Evolutionary conservation across 2,113 vertebrate genomes (phyloP).

Genomic region (Hipposideros armiger): DNA sequence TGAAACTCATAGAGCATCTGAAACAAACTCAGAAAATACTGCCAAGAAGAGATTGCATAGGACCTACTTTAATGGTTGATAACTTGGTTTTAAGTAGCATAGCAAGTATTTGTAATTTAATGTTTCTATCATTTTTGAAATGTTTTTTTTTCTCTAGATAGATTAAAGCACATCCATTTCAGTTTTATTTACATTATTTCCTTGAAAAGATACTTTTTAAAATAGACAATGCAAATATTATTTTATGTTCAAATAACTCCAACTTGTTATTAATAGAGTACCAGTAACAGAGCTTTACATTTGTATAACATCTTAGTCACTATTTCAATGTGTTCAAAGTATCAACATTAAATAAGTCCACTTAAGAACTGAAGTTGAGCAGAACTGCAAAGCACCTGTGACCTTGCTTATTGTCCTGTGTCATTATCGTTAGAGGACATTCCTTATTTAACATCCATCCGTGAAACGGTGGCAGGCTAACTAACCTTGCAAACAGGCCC

Average conservation of each 20-base stretch:
- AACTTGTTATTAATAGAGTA: conserved; percentile 4
- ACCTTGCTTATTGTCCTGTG: not conserved
- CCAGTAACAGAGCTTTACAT: not conserved
- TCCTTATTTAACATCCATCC: not conserved
- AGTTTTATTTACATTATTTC: conserved; percentile 54
- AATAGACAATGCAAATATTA: not conserved
- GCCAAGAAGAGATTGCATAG: not conserved
- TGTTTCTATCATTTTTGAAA: conserved; percentile 30
- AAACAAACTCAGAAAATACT: conserved; percentile 23
- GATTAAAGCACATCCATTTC: conserved; percentile 22
- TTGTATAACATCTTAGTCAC: not conserved
- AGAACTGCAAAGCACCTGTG: not conserved
- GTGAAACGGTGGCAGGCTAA: not conserved
- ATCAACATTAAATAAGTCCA: not conserved
- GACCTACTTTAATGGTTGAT: not conserved
- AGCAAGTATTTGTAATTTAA: conserved; percentile 41
- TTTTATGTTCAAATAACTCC: not conserved
- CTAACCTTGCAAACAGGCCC: not conserved
- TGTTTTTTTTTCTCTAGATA: conserved; percentile 31
- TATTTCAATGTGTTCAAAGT: conserved; percentile 44
- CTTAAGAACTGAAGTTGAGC: not conserved
- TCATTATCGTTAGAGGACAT: not conserved
- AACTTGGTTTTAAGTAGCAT: conserved; percentile 28
- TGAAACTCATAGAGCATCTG: conserved; percentile 16
- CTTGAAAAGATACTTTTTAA: conserved; percentile 42